Percentiles rank a stretch among this genome's conserved stretches.
Conservation (phyloP, 2,113 vertebrate species). For the Cairina moschata region DNA sequence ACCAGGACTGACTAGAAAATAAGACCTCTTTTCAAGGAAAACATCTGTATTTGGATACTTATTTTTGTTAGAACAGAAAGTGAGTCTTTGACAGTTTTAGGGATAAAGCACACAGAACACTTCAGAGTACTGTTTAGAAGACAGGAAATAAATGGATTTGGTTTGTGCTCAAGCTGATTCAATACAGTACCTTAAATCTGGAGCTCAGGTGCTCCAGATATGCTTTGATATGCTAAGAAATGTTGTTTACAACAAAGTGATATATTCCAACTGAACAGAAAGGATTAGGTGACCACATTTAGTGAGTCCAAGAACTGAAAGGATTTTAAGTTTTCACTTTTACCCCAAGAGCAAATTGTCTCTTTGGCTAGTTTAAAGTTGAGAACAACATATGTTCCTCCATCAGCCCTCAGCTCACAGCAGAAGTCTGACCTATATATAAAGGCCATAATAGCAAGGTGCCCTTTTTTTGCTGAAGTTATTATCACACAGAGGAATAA, state of each 20-base stretch:
- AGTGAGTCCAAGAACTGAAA: neutral
- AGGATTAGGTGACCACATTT: neutral
- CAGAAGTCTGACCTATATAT: neutral
- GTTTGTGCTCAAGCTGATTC: neutral
- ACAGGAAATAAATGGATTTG: neutral
- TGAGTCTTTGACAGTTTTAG: neutral
- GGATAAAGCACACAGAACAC: neutral
- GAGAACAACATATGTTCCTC: neutral
- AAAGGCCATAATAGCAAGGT: neutral
- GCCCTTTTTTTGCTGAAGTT: neutral
- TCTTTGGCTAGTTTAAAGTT: neutral
- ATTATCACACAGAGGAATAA: neutral
- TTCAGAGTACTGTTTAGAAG: neutral
- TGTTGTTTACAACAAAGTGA: neutral
- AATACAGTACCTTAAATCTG: neutral
- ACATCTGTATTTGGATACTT: neutral
- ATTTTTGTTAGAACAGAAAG: neutral
- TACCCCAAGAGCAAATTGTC: neutral
- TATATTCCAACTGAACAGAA: neutral
- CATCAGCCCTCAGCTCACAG: neutral
- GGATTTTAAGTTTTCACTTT: neutral
- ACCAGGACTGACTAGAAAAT: neutral
- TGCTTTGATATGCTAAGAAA: neutral
- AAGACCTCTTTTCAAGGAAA: neutral
- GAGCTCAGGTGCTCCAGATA: neutral